Conservation (phyloP, 1,140 invertebrate species). For the Calosoma granatense region DNA sequence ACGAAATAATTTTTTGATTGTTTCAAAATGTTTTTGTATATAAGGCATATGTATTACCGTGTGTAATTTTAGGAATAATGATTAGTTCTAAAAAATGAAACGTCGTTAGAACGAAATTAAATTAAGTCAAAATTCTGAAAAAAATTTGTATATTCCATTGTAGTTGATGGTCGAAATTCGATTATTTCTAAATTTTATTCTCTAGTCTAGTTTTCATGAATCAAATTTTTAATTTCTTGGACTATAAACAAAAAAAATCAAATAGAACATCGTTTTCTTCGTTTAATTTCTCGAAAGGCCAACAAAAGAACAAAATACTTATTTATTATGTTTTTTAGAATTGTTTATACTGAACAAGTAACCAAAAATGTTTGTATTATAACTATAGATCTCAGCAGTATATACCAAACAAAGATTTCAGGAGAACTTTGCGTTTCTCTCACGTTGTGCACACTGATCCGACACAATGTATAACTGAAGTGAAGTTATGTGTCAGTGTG, state of each 20-base stretch:
- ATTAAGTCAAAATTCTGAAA: constrained; percentile 2
- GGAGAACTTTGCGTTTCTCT: neutral
- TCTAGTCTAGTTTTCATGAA: neutral
- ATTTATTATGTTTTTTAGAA: neutral
- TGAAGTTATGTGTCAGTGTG: no score
- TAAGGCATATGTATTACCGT: constrained; percentile 6
- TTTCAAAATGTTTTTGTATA: constrained; percentile 2
- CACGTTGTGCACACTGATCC: neutral
- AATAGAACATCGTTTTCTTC: no score
- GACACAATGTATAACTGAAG: no score
- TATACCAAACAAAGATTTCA: constrained; percentile 7
- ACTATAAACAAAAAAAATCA: neutral
- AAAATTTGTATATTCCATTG: constrained; percentile 1
- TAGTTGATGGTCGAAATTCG: neutral
- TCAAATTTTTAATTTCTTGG: neutral
- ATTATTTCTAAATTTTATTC: neutral
- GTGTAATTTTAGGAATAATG: constrained; percentile 8
- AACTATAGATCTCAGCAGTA: constrained; percentile 5
- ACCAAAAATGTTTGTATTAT: constrained; percentile 3
- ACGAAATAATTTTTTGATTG: neutral
- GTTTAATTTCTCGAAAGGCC: no score
- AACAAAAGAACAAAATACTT: neutral
- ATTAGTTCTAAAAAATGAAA: constrained; percentile 4
- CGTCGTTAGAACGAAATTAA: constrained; percentile 2
- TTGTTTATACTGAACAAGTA: neutral